Conservation (phyloP, 2,113 vertebrate genomes). For the Ophthalmolycus amberensis region DNA sequence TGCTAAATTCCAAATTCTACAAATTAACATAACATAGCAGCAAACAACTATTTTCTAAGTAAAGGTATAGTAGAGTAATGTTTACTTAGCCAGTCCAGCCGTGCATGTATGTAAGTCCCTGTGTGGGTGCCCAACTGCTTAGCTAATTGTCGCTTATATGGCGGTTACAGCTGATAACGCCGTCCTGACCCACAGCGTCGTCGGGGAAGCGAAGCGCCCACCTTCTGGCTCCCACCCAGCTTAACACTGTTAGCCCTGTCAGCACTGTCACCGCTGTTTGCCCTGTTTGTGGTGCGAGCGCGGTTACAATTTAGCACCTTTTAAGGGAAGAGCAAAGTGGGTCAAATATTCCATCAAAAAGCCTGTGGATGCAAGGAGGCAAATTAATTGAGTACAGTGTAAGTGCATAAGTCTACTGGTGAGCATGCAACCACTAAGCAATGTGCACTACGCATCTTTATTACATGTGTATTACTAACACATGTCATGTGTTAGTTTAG, state of each 20-base stretch:
- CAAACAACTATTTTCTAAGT: neutral
- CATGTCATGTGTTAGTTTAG: constrained; percentile 53
- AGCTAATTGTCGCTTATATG: neutral
- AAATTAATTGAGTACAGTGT: constrained; percentile 29
- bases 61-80: neutral
- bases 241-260: neutral
- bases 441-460: constrained; percentile 7
- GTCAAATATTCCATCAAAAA: constrained; percentile 21
- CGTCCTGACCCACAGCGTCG: neutral
- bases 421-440: constrained; percentile 31
- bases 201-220: neutral
- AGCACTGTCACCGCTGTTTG: neutral
- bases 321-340: neutral
- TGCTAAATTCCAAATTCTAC: neutral
- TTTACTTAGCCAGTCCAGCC: too few species aligned
- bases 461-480: constrained; percentile 31
- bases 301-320: neutral
- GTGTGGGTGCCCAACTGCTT: neutral
- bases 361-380: constrained; percentile 26
- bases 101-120: neutral
- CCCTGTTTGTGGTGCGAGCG: neutral
- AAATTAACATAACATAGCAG: neutral
- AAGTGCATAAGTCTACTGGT: constrained; percentile 25
- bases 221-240: neutral
- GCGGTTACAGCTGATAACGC: neutral